A percentile compares a stretch with the other conserved stretches of the same genome.
Evolutionary conservation across 2,797 vertebrate species (phyloP).

Genomic region (Liparis tanakae): DNA sequence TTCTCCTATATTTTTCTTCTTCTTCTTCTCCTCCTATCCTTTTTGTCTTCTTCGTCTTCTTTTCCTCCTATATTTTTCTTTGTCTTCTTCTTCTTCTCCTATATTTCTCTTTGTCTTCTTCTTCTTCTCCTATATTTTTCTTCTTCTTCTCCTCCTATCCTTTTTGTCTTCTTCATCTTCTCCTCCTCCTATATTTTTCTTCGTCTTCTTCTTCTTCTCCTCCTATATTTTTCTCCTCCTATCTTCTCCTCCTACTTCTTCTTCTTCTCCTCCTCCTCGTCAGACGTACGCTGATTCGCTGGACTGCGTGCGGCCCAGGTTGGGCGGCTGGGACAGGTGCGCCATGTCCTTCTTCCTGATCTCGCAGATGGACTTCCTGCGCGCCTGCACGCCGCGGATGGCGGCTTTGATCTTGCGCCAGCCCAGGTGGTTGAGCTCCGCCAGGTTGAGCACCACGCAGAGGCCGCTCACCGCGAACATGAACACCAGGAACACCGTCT

Average conservation of each 20-base stretch:
- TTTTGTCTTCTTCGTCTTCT: too few species aligned
- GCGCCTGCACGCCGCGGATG: conserved; percentile 86
- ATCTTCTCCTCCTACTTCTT: too few species aligned
- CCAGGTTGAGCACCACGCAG: conserved; percentile 91
- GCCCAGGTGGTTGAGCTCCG: conserved; percentile 92
- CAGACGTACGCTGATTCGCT: conserved; percentile 92
- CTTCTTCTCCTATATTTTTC: too few species aligned
- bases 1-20: not conserved
- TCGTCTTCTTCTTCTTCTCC: too few species aligned
- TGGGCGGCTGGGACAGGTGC: conserved; percentile 83
- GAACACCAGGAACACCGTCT: conserved; percentile 91
- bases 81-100: too few species aligned
- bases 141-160: conserved; percentile 7
- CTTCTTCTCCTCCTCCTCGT: conserved; percentile 43
- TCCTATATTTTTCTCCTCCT: not conserved
- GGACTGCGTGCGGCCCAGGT: conserved; percentile 89
- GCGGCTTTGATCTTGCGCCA: conserved; percentile 91
- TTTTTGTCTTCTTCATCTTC: too few species aligned
- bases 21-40: too few species aligned
- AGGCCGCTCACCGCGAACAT: conserved; percentile 94
- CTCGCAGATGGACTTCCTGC: conserved; percentile 87
- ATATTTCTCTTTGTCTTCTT: too few species aligned
- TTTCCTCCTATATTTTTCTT: too few species aligned
- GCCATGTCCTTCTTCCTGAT: conserved; percentile 87
- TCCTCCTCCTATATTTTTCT: conserved; percentile 11